Evolutionary conservation across 1,140 invertebrate genomes (phyloP).

Genomic region (Uloborus diversus): DNA sequence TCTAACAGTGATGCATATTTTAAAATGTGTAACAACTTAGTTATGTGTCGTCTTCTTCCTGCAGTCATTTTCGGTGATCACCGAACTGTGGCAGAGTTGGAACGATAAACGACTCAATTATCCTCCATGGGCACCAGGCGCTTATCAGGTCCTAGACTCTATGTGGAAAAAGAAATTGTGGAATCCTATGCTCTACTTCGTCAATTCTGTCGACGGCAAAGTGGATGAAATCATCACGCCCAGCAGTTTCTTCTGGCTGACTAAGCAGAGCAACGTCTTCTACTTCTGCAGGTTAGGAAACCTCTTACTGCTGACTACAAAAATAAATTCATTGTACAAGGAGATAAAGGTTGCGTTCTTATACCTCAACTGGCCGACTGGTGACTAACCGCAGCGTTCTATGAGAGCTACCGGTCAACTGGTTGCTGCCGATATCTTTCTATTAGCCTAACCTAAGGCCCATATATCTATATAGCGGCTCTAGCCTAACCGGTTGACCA

Average conservation of each 20-base stretch:
- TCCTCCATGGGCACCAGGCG: not conserved
- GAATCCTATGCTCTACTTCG: conserved; percentile 58
- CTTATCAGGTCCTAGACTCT: conserved; percentile 23
- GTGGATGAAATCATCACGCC: conserved; percentile 38
- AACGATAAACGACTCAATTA: conserved; percentile 39
- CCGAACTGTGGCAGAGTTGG: conserved; percentile 52
- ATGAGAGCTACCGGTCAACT: not conserved
- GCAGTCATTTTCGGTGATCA: conserved; percentile 50
- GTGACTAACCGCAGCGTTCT: not conserved
- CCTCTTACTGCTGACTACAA: not conserved
- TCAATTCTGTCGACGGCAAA: conserved; percentile 55
- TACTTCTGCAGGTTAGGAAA: conserved; percentile 33
- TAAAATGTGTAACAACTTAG: not conserved
- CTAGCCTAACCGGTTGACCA: no score
- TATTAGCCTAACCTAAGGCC: not conserved
- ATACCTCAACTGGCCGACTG: not conserved
- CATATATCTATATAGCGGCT: not conserved
- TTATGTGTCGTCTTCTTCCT: not conserved
- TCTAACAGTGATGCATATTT: no score
- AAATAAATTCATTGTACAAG: not conserved
- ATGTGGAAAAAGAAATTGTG: conserved; percentile 48
- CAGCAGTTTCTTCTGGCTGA: conserved; percentile 31
- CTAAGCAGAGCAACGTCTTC: not conserved
- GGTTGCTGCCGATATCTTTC: no score
- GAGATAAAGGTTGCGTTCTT: not conserved